Base-by-base conservation (phyloP, 1,140 invertebrate genomes). In the Diploscapter pachys region DNA sequence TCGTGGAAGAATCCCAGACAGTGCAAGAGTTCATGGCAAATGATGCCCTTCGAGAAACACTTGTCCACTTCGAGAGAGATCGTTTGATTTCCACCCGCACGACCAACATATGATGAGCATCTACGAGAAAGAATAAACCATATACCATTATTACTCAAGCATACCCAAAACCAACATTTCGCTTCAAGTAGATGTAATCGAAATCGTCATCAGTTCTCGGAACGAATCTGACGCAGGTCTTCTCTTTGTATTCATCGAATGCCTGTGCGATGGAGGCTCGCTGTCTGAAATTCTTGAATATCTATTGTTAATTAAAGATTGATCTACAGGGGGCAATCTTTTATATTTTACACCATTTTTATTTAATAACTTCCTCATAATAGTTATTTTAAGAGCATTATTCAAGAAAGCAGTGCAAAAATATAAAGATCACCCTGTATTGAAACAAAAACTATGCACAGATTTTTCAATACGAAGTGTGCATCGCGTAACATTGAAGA, bases 111-210 rank as follows among this genome's bases (percentile, higher is more conserved):
- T 6, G 83, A 85, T 64, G 83, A 85, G 75, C 83, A 85, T 48
- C 82, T 83, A 57, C 4, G 49, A 9, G 48, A 54, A 74, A 52
- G 31, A 5, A 51, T 9, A 63, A 54, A 74, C 9, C 13, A 5
- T 78, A 63, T 78, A 63, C 13, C 8, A 55, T 50, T 61, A 57
- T 72, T 54, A 53, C 11, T 63, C 48, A 5, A 57, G 75, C 61
- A 49, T 64, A 83, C 82, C 83, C 83, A 61, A 81, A 85, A 5
- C 78, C 84, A 49, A 78, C 73, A 63, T 85, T 85, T 70, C 84
- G 76, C 73, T 86, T 85, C 59, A 85, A 79, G 71, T 85, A 86
- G 71, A 85, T 83, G 81, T 82, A 85, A 76, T 85, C 83, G 57
- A 79, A 74, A 54, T 85, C 84, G 51, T 73, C 62, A 50, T 78